Percentiles rank a stretch among this genome's conserved stretches.
These are phyloP conservation scores for Parascotia fuliginaria DNA, from an alignment of 2,888 invertebrate genomes.

Conservation along the genomic window DNA sequence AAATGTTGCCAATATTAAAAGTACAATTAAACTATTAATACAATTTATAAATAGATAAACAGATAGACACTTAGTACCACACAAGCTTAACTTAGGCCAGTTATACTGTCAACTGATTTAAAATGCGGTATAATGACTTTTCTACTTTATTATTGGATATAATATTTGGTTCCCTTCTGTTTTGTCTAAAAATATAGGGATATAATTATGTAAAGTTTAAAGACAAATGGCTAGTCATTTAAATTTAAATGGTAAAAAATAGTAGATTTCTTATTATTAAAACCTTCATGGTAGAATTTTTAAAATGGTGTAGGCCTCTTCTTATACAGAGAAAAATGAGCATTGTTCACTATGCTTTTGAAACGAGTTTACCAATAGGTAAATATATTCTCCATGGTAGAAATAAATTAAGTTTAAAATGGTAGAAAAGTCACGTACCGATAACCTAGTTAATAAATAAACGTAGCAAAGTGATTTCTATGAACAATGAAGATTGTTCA, in stretches of 20 bases:
- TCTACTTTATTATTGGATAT: not conserved
- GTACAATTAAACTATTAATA: constrained; percentile 8
- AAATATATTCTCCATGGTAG: not conserved
- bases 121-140: constrained; percentile 19
- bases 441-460: constrained; percentile 28
- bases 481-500: constrained; percentile 68
- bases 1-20: constrained; percentile 21
- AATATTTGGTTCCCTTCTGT: too few species aligned
- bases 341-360: too few species aligned
- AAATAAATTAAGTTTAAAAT: not conserved
- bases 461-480: constrained; percentile 43
- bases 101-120: constrained; percentile 40
- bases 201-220: too few species aligned
- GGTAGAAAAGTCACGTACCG: constrained; percentile 22
- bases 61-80: constrained; percentile 20
- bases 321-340: too few species aligned
- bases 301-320: too few species aligned
- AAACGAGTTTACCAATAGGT: too few species aligned
- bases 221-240: too few species aligned
- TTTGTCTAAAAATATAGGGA: too few species aligned
- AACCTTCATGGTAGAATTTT: too few species aligned
- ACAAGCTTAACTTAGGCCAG: constrained; percentile 49
- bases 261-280: too few species aligned
- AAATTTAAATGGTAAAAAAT: too few species aligned
- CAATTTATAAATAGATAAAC: constrained; percentile 14